Percentiles rank a stretch among this genome's conserved stretches.
These are phyloP conservation scores for Gobio gobio DNA, from an alignment of 2,113 vertebrate genomes.

Conservation along the genomic window DNA sequence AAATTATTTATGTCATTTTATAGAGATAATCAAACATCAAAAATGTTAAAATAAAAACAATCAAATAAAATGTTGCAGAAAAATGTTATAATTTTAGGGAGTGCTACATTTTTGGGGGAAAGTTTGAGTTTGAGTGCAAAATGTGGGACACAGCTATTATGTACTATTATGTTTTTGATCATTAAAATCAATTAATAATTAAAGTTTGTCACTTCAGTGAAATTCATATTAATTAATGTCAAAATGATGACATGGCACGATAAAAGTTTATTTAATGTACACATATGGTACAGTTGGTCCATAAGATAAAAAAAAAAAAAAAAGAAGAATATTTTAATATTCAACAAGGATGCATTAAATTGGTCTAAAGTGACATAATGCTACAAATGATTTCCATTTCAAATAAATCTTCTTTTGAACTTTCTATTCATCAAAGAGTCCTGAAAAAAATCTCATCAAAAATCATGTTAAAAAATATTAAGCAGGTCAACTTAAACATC, in stretches of 20 bases:
- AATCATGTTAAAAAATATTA: background rate
- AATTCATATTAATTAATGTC: background rate
- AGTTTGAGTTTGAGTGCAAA: background rate
- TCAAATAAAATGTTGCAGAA: background rate
- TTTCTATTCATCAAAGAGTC: background rate
- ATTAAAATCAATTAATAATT: background rate
- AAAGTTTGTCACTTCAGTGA: background rate
- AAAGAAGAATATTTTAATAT: too few relatives aligned
- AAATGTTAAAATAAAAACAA: background rate
- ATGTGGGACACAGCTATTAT: background rate
- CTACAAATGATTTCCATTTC: background rate
- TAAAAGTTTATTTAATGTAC: background rate
- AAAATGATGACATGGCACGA: background rate
- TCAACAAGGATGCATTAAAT: too few relatives aligned
- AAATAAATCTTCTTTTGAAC: background rate
- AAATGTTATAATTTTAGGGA: background rate
- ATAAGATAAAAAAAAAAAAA: too few relatives aligned
- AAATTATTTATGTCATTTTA: background rate
- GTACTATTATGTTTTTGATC: background rate
- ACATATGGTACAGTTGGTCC: too few relatives aligned
- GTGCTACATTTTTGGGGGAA: background rate
- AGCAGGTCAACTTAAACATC: background rate
- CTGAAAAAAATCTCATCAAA: background rate
- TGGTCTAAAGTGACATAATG: background rate
- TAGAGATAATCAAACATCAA: conserved; percentile 21